Evolutionary conservation across 1,140 invertebrate genomes (phyloP).

Genomic region (Odontomachus brunneus): DNA sequence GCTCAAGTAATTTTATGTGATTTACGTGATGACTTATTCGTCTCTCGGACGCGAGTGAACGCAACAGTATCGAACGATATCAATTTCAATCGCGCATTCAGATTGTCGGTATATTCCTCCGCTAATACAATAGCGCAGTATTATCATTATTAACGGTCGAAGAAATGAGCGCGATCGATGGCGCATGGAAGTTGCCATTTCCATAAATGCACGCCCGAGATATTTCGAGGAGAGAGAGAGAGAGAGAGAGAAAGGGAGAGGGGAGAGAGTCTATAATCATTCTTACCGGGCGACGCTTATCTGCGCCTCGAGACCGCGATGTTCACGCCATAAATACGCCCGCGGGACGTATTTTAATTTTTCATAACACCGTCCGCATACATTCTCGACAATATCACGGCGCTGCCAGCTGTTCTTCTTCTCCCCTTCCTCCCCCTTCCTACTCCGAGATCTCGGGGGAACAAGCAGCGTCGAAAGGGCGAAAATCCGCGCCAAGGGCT

Average conservation of each 20-base stretch:
- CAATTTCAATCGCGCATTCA: no score
- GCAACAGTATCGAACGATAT: no score
- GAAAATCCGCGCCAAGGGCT: slow-evolving; percentile 22
- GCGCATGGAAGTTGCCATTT: not conserved
- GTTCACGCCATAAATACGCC: slow-evolving; percentile 18
- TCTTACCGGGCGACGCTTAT: slow-evolving; percentile 4
- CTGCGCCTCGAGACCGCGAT: not conserved
- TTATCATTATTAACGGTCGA: no score
- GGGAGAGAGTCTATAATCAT: not conserved
- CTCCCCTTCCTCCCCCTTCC: no score
- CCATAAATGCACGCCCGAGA: not conserved
- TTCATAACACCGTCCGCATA: slow-evolving; percentile 27
- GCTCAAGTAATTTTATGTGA: no score
- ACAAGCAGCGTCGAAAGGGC: not conserved
- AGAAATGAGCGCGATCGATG: no score
- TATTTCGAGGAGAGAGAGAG: no score
- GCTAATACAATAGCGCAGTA: no score
- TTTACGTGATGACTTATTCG: no score
- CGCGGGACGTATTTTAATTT: slow-evolving; percentile 53
- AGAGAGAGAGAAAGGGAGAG: no score
- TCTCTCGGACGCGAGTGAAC: no score
- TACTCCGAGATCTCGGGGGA: slow-evolving; percentile 2
- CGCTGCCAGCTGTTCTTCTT: not conserved
- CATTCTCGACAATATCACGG: not conserved
- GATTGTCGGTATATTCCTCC: no score